Evolutionary conservation across 53 echinoderm and acorn worm species (phyloP), one percentile per base, ranked within the genome.

Genomic region (Temnopleurus reevesii): DNA sequence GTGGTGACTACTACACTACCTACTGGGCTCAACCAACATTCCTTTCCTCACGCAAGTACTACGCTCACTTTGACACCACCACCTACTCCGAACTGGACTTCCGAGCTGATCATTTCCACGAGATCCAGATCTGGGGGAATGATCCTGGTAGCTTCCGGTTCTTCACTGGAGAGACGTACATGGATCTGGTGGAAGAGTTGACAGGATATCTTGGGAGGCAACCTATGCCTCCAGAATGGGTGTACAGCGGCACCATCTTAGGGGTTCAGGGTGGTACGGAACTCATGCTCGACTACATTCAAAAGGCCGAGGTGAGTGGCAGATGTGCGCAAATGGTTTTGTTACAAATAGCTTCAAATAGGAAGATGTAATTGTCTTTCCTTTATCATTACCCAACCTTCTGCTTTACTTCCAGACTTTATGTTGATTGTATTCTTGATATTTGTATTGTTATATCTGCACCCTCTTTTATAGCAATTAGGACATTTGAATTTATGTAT

Each of bases 11-110:
- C 53, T 89, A 95, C 84, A 94, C 98, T 27, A 97, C 98, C 33
- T 97, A 97, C 88, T 97, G 94, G 95, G 94, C 93, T 4, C 94
- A 95, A 57, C 98, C 98, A 12, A 97, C 98, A 1, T 95, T 95
- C 86, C 89, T 94, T 21, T 97, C 98, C 19, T 90, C 95, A 0
- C 90, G 93, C 34, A 90, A 91, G 86, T 97, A 92, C 76, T 92
- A 90, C 83, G 93, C 90, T 44, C 98, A 97, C 89, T 94, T 93
- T 41, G 89, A 92, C 55, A 90, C 89, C 46, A 92, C 92, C 36
- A 92, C 91, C 24, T 96, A 97, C 76, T 93, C 90, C 7, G 94
- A 94, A 53, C 81, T 97, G 12, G 98, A 97, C 76, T 97, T 97
- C 58, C 66, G 93, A 23, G 61, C 92, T 28, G 76, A 84, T 9